Conservation (phyloP, 1,140 invertebrate genomes). For the Hyles euphorbiae region DNA sequence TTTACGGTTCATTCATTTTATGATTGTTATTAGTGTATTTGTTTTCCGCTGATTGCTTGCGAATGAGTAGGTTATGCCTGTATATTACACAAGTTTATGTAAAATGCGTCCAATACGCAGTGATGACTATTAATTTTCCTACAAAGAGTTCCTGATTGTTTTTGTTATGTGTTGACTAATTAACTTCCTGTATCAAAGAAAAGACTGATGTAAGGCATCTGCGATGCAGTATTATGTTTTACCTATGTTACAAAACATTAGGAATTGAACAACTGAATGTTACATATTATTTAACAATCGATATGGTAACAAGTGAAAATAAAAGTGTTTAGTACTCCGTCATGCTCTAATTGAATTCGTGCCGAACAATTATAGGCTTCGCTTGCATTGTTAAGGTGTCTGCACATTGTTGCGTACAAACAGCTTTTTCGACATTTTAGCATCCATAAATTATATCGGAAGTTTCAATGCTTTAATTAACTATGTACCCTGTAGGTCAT, state of each 20-base stretch:
- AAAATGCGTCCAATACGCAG: slow-evolving; percentile 5
- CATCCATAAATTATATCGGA: too few relatives aligned
- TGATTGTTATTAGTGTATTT: slow-evolving; percentile 13
- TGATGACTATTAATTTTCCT: slow-evolving; percentile 16
- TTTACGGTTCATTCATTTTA: slow-evolving; percentile 27
- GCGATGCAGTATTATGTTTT: background rate
- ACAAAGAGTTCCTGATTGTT: slow-evolving; percentile 13
- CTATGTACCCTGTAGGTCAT: too few relatives aligned
- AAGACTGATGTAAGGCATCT: background rate
- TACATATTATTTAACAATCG: slow-evolving; percentile 2
- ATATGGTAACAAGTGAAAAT: slow-evolving; percentile 4
- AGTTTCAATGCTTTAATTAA: too few relatives aligned
- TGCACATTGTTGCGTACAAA: too few relatives aligned
- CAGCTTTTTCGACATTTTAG: too few relatives aligned
- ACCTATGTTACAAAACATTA: background rate
- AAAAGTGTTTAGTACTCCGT: slow-evolving; percentile 11
- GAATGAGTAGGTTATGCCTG: slow-evolving; percentile 14
- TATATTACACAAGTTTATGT: slow-evolving; percentile 23
- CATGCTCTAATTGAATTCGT: slow-evolving; percentile 18
- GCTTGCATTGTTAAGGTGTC: background rate
- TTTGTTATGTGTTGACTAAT: slow-evolving; percentile 15
- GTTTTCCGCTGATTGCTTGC: slow-evolving; percentile 11
- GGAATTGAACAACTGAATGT: background rate
- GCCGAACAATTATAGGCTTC: slow-evolving; percentile 10
- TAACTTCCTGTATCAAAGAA: background rate